Evolutionary conservation across 2,888 invertebrate genomes (phyloP), one percentile per base, ranked within the genome.

Genomic region (Drosophila trichaetosa): DNA sequence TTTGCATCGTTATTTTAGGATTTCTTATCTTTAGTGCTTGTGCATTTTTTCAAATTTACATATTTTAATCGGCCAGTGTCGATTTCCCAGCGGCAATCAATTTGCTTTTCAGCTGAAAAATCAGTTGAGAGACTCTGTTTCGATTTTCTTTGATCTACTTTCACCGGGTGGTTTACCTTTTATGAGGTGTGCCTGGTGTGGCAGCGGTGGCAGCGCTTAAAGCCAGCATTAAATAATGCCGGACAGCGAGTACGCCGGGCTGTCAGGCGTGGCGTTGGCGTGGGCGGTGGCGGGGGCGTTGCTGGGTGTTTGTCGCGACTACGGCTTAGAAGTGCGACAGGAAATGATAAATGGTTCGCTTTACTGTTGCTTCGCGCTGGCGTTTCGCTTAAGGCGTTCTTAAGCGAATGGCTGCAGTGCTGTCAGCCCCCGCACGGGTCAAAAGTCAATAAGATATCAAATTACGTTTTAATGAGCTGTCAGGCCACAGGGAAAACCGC

Each of bases 11-110:
- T 53, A 52, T 42, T 29, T 53, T 33, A 18, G 21, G 24, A 33
- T 31, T 21, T 49, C 4, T 16, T 49, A 48, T 48, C 49, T 46
- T 24, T n/a, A 21, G 24, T 34, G 42, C 60, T 58, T 66, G 56
- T 56, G 53, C 18, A 58, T 76, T 69, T 68, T 49, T 18, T 62
- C 34, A 81, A 73, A 89, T 89, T 86, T 88, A 66, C 86, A 86
- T 86, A 76, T 79, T 81, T 80, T 90, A 89, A 87, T 83, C 88
- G 70, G 56, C 65, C 54, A 42, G 51, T 64, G 53, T 56, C 71
- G 71, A 81, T 86, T 88, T 90, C 86, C 89, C 83, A 73, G 53
- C 56, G 90, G 88, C 81, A 87, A 80, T 72, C 80, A 70, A 79
- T 73, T 74, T 67, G 40, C 42, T 64, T 42, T 60, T 33, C 48